Conservation (phyloP, 2,888 invertebrate species). For the Apeira syringaria region DNA sequence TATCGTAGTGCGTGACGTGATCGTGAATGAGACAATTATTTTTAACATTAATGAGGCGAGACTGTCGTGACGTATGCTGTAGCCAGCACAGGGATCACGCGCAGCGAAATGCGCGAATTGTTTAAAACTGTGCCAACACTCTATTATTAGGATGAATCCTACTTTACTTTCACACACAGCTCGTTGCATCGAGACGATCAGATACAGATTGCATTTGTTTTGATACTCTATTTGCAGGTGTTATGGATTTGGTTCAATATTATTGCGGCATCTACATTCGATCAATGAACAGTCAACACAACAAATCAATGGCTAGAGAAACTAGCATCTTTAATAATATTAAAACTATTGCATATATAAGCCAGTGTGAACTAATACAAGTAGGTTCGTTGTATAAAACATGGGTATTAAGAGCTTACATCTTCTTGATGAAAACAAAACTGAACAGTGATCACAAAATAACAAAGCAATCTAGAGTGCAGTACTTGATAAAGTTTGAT, state of each 20-base stretch:
- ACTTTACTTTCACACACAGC: constrained; percentile 23
- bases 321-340: no score
- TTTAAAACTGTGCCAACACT: constrained; percentile 60
- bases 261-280: no score
- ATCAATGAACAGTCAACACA: no score
- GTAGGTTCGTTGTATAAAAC: no score
- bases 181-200: constrained; percentile 15
- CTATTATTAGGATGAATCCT: constrained; percentile 47
- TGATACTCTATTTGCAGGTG: constrained; percentile 1
- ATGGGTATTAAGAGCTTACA: no score
- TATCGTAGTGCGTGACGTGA: constrained; percentile 69
- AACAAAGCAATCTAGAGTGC: no score
- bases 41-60: constrained; percentile 67
- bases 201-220: constrained; percentile 9
- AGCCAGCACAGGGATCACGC: constrained; percentile 27
- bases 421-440: no score
- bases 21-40: constrained; percentile 81
- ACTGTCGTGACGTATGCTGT: constrained; percentile 42
- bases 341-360: no score
- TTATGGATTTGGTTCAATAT: neutral
- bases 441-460: no score
- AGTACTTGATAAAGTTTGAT: no score
- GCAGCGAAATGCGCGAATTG: constrained; percentile 36
- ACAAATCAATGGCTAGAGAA: no score
- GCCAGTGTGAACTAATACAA: no score